Conservation (phyloP, 2,888 invertebrate genomes). For the Acanthopleura granulata region DNA sequence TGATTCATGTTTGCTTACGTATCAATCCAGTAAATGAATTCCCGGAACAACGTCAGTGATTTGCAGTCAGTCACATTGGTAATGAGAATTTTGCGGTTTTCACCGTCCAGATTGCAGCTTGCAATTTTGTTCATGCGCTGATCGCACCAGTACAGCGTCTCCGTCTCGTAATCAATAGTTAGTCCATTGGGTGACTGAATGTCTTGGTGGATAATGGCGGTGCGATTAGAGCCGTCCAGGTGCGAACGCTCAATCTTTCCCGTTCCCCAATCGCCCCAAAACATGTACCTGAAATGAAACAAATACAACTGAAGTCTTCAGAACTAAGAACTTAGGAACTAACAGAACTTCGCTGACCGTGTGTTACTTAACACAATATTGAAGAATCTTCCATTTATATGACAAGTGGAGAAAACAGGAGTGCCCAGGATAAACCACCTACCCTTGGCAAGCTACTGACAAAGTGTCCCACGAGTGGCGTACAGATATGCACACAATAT, state of each 20-base stretch:
- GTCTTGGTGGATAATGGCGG: conserved; percentile 79
- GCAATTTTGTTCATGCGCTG: conserved; percentile 88
- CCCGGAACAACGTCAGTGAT: conserved; percentile 77
- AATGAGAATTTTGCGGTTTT: conserved; percentile 73
- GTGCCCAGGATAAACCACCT: too few species aligned
- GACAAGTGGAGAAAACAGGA: too few species aligned
- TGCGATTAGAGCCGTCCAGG: conserved; percentile 79
- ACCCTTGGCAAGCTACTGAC: too few species aligned
- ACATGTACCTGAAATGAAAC: conserved; percentile 75
- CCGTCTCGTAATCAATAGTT: conserved; percentile 84
- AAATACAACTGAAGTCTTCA: too few species aligned
- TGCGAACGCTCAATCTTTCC: conserved; percentile 84
- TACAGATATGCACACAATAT: too few species aligned
- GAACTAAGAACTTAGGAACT: too few species aligned
- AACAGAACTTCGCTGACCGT: too few species aligned
- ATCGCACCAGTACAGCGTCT: conserved; percentile 88
- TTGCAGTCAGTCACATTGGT: conserved; percentile 57
- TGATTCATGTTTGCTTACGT: conserved; percentile 76
- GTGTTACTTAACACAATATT: too few species aligned
- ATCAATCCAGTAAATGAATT: conserved; percentile 84
- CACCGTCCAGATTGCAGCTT: conserved; percentile 85
- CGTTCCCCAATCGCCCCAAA: conserved; percentile 94
- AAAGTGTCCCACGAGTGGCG: too few species aligned
- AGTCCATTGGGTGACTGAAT: conserved; percentile 91
- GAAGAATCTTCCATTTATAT: too few species aligned